These are phyloP conservation scores for Anableps anableps DNA, from an alignment of 2,797 vertebrate species.

Conservation along the genomic window DNA sequence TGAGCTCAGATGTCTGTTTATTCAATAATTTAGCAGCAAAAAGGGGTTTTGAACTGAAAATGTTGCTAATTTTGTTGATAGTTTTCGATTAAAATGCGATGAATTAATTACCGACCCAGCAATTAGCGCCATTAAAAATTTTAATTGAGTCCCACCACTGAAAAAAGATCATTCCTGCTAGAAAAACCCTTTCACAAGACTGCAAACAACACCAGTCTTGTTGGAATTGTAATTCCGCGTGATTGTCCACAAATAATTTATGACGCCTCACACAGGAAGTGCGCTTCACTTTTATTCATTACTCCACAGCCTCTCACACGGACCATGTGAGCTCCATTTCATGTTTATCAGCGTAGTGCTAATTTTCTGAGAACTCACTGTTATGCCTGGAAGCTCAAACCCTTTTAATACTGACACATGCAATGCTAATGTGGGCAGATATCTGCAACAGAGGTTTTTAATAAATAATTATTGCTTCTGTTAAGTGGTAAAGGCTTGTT, in stretches of 20 bases:
- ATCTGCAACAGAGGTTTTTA: neutral
- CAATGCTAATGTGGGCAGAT: neutral
- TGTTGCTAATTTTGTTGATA: neutral
- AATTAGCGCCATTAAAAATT: neutral
- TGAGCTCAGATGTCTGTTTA: neutral
- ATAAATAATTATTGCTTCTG: neutral
- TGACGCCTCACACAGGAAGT: slow-evolving; percentile 1
- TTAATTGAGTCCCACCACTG: neutral
- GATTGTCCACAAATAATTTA: neutral
- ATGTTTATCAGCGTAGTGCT: neutral
- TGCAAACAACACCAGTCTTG: neutral
- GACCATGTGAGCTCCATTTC: neutral
- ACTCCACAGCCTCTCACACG: neutral
- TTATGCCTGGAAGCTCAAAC: neutral
- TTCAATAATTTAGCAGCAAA: neutral
- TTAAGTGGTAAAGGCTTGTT: neutral
- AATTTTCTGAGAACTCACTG: neutral
- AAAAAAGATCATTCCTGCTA: neutral
- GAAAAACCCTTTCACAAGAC: neutral
- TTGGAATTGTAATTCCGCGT: neutral
- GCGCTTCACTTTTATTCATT: neutral
- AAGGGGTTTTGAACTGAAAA: neutral
- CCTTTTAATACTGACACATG: neutral
- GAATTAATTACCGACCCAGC: neutral
- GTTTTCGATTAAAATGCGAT: neutral